A percentile compares a stretch with the other conserved stretches of the same genome.
These are phyloP conservation scores for Spodoptera frugiperda DNA, from an alignment of 1,140 invertebrate species.

Conservation along the genomic window DNA sequence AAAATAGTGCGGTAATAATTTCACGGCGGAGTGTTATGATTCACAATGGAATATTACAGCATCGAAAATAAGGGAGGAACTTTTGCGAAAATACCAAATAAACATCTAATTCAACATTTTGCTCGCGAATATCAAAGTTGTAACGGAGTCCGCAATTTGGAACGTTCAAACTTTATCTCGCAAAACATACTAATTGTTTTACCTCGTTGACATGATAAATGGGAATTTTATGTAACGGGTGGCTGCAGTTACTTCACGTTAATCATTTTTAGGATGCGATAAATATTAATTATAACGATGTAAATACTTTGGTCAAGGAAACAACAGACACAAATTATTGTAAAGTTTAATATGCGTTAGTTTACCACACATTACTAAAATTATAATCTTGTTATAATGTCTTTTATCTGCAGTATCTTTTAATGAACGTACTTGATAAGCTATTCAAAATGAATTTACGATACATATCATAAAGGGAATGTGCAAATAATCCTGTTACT, in stretches of 20 bases:
- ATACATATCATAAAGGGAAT: constrained; percentile 7
- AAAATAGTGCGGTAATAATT: constrained; percentile 22
- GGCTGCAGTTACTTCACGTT: constrained; percentile 27
- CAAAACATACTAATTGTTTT: constrained; percentile 46
- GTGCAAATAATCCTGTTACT: constrained; percentile 6
- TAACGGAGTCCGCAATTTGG: constrained; percentile 36
- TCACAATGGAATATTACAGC: constrained; percentile 11
- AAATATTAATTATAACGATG: background rate
- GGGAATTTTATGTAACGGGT: constrained; percentile 37
- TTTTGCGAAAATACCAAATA: constrained; percentile 38
- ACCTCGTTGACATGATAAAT: constrained; percentile 44
- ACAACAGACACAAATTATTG: background rate
- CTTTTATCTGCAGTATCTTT: background rate
- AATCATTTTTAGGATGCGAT: constrained; percentile 14
- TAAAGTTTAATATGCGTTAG: too few relatives aligned
- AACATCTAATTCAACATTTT: constrained; percentile 43
- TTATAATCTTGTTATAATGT: too few relatives aligned
- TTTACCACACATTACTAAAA: too few relatives aligned
- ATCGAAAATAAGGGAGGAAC: constrained; percentile 14
- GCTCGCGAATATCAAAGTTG: constrained; percentile 35
- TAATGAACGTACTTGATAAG: background rate
- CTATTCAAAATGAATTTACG: constrained; percentile 1
- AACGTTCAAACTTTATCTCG: constrained; percentile 36
- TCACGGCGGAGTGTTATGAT: constrained; percentile 5
- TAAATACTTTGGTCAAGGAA: too few relatives aligned